Evolutionary conservation across 2,797 vertebrate genomes (phyloP).

Genomic region (Bradypus variegatus): DNA sequence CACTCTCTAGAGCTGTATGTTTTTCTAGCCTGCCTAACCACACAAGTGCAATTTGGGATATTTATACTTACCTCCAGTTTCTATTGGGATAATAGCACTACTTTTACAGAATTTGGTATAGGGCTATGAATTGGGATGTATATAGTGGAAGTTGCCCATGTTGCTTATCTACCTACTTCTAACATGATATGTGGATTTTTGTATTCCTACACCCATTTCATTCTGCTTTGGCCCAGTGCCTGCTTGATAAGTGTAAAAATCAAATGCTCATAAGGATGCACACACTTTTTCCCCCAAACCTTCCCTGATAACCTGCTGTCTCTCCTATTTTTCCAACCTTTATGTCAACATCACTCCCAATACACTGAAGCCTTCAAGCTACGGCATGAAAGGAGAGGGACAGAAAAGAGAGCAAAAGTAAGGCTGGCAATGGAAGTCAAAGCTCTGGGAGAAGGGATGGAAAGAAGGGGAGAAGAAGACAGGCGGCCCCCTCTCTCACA

Average conservation of each 20-base stretch:
- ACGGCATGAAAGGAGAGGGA: neutral
- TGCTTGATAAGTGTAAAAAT: slow-evolving; percentile 49
- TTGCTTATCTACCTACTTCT: slow-evolving; percentile 42
- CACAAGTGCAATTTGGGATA: slow-evolving; percentile 60
- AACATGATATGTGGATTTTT: slow-evolving; percentile 42
- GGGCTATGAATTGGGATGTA: accelerated
- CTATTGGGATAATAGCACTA: slow-evolving; percentile 41
- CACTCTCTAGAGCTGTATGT: slow-evolving; percentile 41
- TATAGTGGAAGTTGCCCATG: neutral
- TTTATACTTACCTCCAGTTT: slow-evolving; percentile 60
- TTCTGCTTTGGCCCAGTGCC: slow-evolving; percentile 46
- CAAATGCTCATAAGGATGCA: slow-evolving; percentile 44
- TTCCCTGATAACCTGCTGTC: slow-evolving; percentile 26
- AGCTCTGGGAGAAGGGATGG: slow-evolving; percentile 27
- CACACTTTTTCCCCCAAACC: slow-evolving; percentile 29
- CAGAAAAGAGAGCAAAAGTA: neutral
- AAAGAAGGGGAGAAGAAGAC: neutral
- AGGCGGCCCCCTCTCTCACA: slow-evolving; percentile 27
- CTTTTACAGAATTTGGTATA: slow-evolving; percentile 36
- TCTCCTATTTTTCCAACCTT: slow-evolving; percentile 56
- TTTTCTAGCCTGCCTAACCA: slow-evolving; percentile 61
- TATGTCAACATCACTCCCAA: slow-evolving; percentile 36
- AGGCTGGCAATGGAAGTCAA: neutral
- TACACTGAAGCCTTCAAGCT: neutral
- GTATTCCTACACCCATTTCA: slow-evolving; percentile 41